These are phyloP conservation scores for Danaus plexippus DNA, from an alignment of 1,140 invertebrate genomes.

Conservation along the genomic window DNA sequence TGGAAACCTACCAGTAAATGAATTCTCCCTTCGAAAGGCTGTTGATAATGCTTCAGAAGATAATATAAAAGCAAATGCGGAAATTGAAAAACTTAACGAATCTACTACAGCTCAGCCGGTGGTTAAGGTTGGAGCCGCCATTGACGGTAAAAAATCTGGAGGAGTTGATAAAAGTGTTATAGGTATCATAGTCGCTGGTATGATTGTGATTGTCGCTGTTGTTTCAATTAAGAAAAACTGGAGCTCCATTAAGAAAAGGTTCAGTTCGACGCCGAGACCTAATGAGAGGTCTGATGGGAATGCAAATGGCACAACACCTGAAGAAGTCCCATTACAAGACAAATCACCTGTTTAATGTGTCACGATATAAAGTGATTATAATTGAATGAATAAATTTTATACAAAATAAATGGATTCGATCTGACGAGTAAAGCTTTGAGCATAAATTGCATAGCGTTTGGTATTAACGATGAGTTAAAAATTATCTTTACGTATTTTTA, in stretches of 20 bases:
- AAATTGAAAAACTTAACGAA: constrained; percentile 28
- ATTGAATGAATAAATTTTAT: constrained; percentile 7
- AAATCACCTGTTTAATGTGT: constrained; percentile 51
- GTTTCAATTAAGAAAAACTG: constrained; percentile 73
- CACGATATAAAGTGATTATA: not conserved
- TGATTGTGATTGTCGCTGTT: constrained; percentile 61
- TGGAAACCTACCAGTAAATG: constrained; percentile 19
- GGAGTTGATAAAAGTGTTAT: constrained; percentile 59
- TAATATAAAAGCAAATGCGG: constrained; percentile 23
- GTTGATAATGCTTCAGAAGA: constrained; percentile 35
- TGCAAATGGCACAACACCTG: constrained; percentile 49
- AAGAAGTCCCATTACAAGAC: constrained; percentile 60
- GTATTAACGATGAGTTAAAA: constrained; percentile 17
- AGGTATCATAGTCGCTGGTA: constrained; percentile 64
- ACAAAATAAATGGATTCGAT: constrained; percentile 46
- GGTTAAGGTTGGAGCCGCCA: constrained; percentile 49
- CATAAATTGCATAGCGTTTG: constrained; percentile 1
- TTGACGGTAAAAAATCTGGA: constrained; percentile 38
- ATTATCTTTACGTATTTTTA: constrained; percentile 4
- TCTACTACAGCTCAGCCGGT: constrained; percentile 22
- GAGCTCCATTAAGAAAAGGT: constrained; percentile 62
- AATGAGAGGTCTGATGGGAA: constrained; percentile 35
- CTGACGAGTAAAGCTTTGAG: constrained; percentile 36
- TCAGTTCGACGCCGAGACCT: constrained; percentile 49
- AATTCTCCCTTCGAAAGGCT: constrained; percentile 38